These are phyloP conservation scores for Aphelocoma californica DNA, from an alignment of 2,797 vertebrate species.

Conservation along the genomic window DNA sequence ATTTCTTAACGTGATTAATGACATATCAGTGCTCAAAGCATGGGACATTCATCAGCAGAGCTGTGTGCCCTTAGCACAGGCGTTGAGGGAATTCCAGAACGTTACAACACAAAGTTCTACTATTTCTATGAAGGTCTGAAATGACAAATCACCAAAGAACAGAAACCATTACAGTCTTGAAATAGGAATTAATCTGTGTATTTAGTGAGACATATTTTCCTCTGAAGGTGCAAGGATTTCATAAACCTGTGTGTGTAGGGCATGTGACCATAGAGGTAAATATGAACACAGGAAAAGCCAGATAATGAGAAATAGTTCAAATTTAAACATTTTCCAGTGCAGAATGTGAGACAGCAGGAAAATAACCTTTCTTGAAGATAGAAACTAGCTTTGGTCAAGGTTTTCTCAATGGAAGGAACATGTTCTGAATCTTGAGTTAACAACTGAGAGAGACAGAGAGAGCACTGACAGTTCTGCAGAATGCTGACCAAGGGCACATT, in stretches of 20 bases:
- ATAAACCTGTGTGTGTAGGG: neutral
- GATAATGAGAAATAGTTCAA: neutral
- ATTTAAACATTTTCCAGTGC: neutral
- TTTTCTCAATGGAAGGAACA: neutral
- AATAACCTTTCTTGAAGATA: neutral
- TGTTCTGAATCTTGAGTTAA: neutral
- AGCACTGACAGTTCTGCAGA: neutral
- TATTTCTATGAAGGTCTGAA: neutral
- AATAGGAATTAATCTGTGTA: neutral
- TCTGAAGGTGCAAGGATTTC: neutral
- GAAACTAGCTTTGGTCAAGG: neutral
- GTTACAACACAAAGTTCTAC: neutral
- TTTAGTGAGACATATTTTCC: neutral
- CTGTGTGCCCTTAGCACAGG: conserved; percentile 62
- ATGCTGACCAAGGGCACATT: neutral
- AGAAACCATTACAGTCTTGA: conserved; percentile 8
- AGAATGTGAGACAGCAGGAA: neutral
- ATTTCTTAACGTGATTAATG: conserved; percentile 78
- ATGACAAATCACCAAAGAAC: conserved; percentile 36
- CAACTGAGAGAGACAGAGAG: neutral
- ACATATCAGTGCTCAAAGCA: conserved; percentile 63
- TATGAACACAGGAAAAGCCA: neutral
- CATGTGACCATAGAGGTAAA: neutral
- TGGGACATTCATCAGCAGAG: conserved; percentile 71
- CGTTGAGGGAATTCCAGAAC: conserved; percentile 55